Evolutionary conservation across 2,888 invertebrate species (phyloP), one percentile per base, ranked within the genome.

Genomic region (Nasonia oneida): DNA sequence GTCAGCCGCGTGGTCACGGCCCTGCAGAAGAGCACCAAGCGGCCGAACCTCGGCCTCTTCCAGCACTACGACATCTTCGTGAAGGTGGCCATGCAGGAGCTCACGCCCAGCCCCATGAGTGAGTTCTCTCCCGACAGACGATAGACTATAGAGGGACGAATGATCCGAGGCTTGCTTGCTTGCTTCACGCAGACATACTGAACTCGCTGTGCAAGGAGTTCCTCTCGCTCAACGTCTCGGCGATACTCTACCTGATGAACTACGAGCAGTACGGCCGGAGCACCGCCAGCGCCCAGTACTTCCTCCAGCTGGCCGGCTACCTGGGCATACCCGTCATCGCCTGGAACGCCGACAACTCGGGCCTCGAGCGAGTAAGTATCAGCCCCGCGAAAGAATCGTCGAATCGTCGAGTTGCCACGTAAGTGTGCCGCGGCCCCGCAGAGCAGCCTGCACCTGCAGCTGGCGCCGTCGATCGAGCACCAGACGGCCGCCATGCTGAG

Each of bases 331-430:
- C 99, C 90, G 98, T 99, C 81, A 98, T 99, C 90, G 98, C 98
- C 12, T 99, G 99, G 99, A 99, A 99, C 94, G 98, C 98, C 12
- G 99, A 99, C 94, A 99, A 99, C 94, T 98, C 98, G 67, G 99
- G 98, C 64, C 95, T 98, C 86, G 96, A 95, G 89, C 93, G 95
- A 90, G 93, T 93, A 87, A 91, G 92, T 89, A 61, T 47, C 29
- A 29, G 29, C 29, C 29, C 29, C n/a, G 18, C 29, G 37, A 70
- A 73, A 73, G 39, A 39, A 71, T 2, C 37, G 29, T 64, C 6
- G 64, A 37, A 39, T 37, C 39, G 71, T 18, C 10, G 10, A 39
- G 4, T 12, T 70, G 53, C 70, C 82, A 76, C 64, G 50, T 10
- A 14, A 85, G 77, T 78, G 77, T 73, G 73, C 85, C 81, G 77